Evolutionary conservation across 1,140 invertebrate genomes (phyloP).

Genomic region (Ylistrum balloti): DNA sequence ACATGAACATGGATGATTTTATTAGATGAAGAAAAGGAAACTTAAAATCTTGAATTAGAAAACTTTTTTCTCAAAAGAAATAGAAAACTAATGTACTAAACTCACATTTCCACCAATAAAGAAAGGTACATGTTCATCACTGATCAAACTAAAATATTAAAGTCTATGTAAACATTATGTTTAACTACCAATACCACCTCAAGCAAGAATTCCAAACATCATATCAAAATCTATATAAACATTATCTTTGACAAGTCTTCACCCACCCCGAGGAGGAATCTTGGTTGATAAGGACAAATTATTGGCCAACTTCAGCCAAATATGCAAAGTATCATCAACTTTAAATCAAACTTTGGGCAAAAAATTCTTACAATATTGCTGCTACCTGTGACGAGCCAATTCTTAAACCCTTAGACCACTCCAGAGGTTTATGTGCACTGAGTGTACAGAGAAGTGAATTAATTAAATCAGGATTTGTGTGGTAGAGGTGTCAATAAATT

Average conservation of each 20-base stretch:
- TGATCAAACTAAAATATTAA: not conserved
- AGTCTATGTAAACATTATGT: not conserved
- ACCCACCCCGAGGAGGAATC: not conserved
- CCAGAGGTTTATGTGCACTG: not conserved
- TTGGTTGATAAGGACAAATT: not conserved
- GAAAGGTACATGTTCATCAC: not conserved
- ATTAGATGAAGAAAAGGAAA: not conserved
- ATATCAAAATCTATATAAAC: slow-evolving; percentile 21
- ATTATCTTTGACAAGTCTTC: not conserved
- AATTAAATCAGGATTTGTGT: not conserved
- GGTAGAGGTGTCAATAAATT: not conserved
- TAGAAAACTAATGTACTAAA: not conserved
- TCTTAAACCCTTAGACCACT: not conserved
- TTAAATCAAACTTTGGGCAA: not conserved
- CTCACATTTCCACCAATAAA: not conserved
- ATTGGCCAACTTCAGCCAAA: not conserved
- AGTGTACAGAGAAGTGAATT: not conserved
- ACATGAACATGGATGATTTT: not conserved
- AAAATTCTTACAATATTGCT: not conserved
- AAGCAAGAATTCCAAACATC: not conserved
- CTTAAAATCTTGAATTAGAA: not conserved
- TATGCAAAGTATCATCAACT: not conserved
- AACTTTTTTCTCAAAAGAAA: not conserved
- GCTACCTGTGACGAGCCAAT: not conserved
- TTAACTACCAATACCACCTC: not conserved